Base-by-base conservation (phyloP, 2,888 invertebrate species). In the Drosophila aldrichi region DNA sequence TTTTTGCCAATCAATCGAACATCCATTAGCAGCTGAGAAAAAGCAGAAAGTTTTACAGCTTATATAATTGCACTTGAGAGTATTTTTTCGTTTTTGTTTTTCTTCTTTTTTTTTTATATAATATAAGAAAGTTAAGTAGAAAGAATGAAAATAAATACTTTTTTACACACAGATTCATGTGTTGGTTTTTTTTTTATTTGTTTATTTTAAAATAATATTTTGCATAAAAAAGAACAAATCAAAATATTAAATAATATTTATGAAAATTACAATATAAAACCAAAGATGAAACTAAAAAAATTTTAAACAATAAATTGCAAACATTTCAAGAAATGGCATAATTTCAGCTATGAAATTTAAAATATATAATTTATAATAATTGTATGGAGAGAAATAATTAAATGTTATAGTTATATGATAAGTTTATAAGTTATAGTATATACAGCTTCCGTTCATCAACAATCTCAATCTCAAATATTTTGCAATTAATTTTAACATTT, bases 31-130 rank as follows among this genome's bases (percentile, higher is more conserved):
- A 81, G 82, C 69, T 81, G 69, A 87, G 29, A 76, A 76, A 87
- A 84, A 89, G 88, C 83, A 81, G 76, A 78, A 76, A 68, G 74
- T 72, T 83, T 87, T 81, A 77, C 69, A 83, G 84, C 62, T 81
- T 79, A 72, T 79, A 74, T 84, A 84, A 84, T 84, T 84, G 84
- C 84, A 84, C 84, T 84, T 84, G 89, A 84, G 81, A 84, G 79
- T 76, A 81, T 36, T 63, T 40, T 49, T 44, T 67, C 6, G n/a
- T 16, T 43, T 48, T 44, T 25, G 22, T 16, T 68, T 43, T 5
- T n/a, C 20, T 25, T 29, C 38, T 46, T 34, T 68, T 34, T 38
- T 25, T 12, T 68, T 25, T 2, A 16, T 29, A 48, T 22, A 25
- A 18, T n/a, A n/a, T 46, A 18, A 36, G 8, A n/a, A 25, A 29